Conservation (phyloP, 2,797 vertebrate genomes). For the Pangasius larnaudii region DNA sequence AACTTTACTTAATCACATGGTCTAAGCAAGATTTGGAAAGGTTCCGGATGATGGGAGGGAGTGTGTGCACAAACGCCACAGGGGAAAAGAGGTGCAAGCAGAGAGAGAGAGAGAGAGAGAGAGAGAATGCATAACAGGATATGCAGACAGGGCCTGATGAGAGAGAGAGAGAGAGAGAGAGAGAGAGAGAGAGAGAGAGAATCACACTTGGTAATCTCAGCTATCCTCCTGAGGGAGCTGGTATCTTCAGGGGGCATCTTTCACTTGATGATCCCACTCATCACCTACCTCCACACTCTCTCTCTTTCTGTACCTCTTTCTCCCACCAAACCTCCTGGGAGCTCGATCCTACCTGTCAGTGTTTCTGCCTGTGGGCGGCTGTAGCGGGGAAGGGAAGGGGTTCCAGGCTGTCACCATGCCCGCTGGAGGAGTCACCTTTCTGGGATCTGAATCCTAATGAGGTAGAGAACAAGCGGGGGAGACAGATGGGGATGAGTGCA, state of each 20-base stretch:
- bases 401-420: constrained; percentile 75
- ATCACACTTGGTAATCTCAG: constrained; percentile 62
- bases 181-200: constrained; percentile 50
- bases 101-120: not conserved
- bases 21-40: constrained; percentile 67
- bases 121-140: not conserved
- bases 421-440: constrained; percentile 82
- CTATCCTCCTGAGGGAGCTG: constrained; percentile 70
- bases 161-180: constrained; percentile 49
- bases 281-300: constrained; percentile 62
- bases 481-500: constrained; percentile 76
- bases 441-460: constrained; percentile 83
- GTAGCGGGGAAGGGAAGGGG: constrained; percentile 57
- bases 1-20: constrained; percentile 70
- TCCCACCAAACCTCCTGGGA: constrained; percentile 61
- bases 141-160: not conserved
- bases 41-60: constrained; percentile 54
- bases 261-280: constrained; percentile 78
- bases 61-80: constrained; percentile 27
- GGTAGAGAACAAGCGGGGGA: constrained; percentile 60
- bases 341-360: constrained; percentile 76
- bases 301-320: constrained; percentile 33
- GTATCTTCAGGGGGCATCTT: constrained; percentile 76
- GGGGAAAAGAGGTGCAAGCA: constrained; percentile 15
- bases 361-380: constrained; percentile 75